These are phyloP conservation scores for Natator depressus DNA, from an alignment of 2,113 vertebrate species.

Conservation along the genomic window DNA sequence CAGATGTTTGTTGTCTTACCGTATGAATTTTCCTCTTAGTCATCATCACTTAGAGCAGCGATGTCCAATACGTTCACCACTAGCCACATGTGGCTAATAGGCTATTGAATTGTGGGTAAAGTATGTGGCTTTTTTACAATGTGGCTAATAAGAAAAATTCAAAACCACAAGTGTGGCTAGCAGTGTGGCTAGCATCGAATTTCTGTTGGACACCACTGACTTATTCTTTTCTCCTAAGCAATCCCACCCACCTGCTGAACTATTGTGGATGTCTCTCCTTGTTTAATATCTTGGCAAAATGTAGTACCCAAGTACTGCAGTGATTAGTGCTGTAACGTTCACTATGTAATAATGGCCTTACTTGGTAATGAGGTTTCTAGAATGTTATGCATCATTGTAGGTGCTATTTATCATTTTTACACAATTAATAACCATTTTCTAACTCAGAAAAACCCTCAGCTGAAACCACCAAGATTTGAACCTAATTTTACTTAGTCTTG, in stretches of 20 bases:
- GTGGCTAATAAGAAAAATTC: too few relatives aligned
- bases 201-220: too few relatives aligned
- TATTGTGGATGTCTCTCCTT: neutral
- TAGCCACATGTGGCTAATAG: too few relatives aligned
- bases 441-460: neutral
- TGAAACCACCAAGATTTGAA: neutral
- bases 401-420: neutral
- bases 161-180: too few relatives aligned
- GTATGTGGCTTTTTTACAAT: too few relatives aligned
- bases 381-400: neutral
- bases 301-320: accelerated
- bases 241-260: neutral
- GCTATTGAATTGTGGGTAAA: too few relatives aligned
- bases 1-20: neutral
- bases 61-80: too few relatives aligned
- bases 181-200: too few relatives aligned
- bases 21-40: neutral
- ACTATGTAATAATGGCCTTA: neutral
- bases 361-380: neutral
- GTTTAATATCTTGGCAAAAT: neutral
- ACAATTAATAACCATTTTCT: neutral
- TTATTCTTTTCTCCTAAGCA: neutral
- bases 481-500: neutral
- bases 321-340: neutral
- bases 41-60: neutral